Evolutionary conservation across 1,140 invertebrate species (phyloP), one percentile per base, ranked within the genome.

Genomic region (Drosophila erecta): DNA sequence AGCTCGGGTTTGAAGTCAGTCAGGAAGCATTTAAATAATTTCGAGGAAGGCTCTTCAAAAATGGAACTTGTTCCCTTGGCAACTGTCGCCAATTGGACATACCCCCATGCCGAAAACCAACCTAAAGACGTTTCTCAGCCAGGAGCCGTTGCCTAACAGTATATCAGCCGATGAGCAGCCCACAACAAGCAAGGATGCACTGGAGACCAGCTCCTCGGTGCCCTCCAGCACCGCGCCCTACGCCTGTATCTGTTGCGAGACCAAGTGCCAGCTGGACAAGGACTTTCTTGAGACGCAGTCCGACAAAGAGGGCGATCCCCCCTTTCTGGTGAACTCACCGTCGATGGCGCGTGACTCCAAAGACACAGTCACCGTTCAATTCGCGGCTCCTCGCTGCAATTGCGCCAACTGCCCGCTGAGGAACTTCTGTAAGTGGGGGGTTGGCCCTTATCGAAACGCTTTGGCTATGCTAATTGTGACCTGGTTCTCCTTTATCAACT

Each of bases 401-500:
- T 92, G 90, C 14, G 80, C 86, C 35, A 92, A 92, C 74, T 92
- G 90, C 44, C 90, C 90, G 8, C 46, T 92, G 35, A 90, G 69
- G 43, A 87, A 91, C 67, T 12, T 84, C 55, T 92, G 90, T 92
- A 79, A 92, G 90, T 92, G 24, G n/a, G 8, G 4, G 8, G 4
- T 27, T 40, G 17, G 15, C 49, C 76, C 83, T 75, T 86, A 87
- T 86, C 83, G 47, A 81, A 86, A 87, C 43, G 66, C 62, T 66
- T 86, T 83, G 57, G 67, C 69, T 72, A 84, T 89, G 84, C 79
- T 79, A 89, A 87, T 83, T 79, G 56, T n/a, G 37, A 74, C 72
- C 55, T 58, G 57, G 41, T 49, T 55, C 46, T 37, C 37, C 60
- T 12, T 27, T 58, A 59, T 57, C 44, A 53, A 37, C 30, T 22